These are phyloP conservation scores for Pangasius krempfi DNA, from an alignment of 2,797 vertebrate species.

Conservation along the genomic window DNA sequence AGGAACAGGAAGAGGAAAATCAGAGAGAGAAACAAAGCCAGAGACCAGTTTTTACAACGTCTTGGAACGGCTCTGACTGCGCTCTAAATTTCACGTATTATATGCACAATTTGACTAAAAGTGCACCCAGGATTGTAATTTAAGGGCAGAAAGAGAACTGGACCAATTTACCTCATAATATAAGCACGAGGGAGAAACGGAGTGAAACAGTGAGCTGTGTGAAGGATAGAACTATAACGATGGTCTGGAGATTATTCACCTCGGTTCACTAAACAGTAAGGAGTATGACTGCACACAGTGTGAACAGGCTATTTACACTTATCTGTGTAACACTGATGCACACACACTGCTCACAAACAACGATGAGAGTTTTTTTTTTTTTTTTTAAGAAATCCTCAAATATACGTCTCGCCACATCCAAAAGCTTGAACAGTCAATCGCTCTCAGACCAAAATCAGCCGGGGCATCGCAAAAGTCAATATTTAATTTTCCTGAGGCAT, in stretches of 20 bases:
- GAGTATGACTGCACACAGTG: background rate
- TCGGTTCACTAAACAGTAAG: background rate
- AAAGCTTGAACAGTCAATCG: background rate
- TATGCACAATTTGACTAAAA: conserved; percentile 48
- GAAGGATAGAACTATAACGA: background rate
- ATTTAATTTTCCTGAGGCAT: conserved; percentile 11
- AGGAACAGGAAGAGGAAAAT: conserved; percentile 50
- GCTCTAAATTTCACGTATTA: conserved; percentile 39
- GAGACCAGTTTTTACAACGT: conserved; percentile 42
- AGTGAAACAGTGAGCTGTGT: background rate
- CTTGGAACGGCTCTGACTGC: conserved; percentile 30
- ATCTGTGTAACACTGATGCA: background rate
- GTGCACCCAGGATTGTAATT: conserved; percentile 37
- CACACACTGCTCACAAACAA: background rate
- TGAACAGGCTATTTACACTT: background rate
- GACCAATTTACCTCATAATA: background rate
- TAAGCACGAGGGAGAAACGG: background rate
- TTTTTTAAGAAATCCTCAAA: background rate
- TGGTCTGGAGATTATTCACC: background rate
- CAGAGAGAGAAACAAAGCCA: conserved; percentile 41
- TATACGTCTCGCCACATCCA: background rate
- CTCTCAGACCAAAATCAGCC: conserved; percentile 9
- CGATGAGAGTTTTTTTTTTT: background rate
- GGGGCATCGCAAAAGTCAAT: conserved; percentile 1
- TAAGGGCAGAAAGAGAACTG: conserved; percentile 22